phyloP scores from a whole-genome alignment of 2,797 vertebrate genomes.

The Schizopygopsis pylzovi region DNA sequence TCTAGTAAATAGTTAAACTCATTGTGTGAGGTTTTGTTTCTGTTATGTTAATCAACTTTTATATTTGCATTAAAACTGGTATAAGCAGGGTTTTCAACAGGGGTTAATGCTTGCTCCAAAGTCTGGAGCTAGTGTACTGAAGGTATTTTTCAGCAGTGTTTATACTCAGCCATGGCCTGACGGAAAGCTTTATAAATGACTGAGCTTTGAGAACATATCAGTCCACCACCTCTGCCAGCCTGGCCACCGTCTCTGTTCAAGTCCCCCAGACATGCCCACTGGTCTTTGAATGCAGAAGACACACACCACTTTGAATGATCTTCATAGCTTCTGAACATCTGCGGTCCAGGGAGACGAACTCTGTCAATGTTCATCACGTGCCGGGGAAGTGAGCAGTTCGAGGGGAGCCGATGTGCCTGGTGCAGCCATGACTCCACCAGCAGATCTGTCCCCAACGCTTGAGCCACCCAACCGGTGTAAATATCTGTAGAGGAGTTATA shows the following conservation, averaged over 20 bases:
- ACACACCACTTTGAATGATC: conserved; percentile 97
- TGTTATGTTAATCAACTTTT: not conserved
- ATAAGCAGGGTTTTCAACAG: not conserved
- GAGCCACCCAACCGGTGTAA: conserved; percentile 89
- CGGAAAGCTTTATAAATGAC: conserved; percentile 85
- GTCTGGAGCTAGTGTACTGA: not conserved
- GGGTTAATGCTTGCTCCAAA: not conserved
- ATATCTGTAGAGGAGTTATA: conserved; percentile 79
- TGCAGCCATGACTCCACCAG: conserved; percentile 88
- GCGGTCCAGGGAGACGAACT: conserved; percentile 71
- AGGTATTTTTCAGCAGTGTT: conserved; percentile 68
- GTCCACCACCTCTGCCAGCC: conserved; percentile 84
- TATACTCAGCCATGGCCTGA: conserved; percentile 75
- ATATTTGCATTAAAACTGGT: not conserved
- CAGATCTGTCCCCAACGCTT: conserved; percentile 81
- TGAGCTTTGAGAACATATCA: conserved; percentile 84
- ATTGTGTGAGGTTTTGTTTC: no score
- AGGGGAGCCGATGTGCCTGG: conserved; percentile 76
- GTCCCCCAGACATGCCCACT: conserved; percentile 89
- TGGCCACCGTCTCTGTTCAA: conserved; percentile 85
- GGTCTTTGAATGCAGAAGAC: conserved; percentile 72
- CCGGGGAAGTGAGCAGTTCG: conserved; percentile 88
- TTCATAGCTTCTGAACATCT: conserved; percentile 77
- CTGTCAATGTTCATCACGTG: conserved; percentile 85
- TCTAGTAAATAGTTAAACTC: no score